Evolutionary conservation across 2,113 vertebrate genomes (phyloP).

Genomic region (Zapornia atra): DNA sequence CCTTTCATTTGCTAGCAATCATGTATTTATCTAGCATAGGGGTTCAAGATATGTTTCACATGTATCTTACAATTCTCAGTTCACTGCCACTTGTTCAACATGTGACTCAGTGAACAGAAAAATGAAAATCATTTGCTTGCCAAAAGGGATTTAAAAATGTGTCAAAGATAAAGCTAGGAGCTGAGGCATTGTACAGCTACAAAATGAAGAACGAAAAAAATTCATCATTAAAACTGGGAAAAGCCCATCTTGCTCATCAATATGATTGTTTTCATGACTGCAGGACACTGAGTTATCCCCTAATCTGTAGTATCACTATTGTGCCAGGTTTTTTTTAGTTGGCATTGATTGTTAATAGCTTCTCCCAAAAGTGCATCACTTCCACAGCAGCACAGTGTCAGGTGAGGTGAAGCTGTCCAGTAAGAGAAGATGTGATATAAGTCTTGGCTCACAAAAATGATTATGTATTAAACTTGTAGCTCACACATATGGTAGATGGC

Average conservation of each 20-base stretch:
- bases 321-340: background rate
- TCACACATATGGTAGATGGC: background rate
- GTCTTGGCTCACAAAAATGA: background rate
- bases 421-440: background rate
- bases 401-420: background rate
- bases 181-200: background rate
- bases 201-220: background rate
- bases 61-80: background rate
- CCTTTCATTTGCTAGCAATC: background rate
- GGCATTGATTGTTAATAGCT: rapidly evolving
- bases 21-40: background rate
- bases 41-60: background rate
- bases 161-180: background rate
- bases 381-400: background rate
- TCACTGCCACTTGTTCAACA: background rate
- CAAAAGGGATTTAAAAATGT: background rate
- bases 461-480: background rate
- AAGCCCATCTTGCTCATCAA: background rate
- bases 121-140: background rate
- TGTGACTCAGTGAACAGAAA: background rate
- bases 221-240: background rate
- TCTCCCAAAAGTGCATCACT: background rate
- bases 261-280: background rate
- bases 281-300: background rate
- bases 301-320: background rate